Evolutionary conservation across 92 coral and sea anemone species (phyloP).

Genomic region (Porites cylindrica): DNA sequence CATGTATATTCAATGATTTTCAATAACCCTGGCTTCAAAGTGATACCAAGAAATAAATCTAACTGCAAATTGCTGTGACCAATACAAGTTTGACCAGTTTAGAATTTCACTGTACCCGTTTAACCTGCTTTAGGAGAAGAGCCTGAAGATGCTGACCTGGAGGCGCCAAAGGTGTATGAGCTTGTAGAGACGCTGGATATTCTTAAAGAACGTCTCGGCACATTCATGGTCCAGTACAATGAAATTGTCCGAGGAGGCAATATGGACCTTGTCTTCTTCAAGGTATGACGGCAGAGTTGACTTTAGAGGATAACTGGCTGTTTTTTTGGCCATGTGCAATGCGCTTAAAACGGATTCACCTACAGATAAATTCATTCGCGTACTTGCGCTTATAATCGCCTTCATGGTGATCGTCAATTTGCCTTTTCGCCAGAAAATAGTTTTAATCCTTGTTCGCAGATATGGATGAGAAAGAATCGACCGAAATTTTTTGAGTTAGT

Average conservation of each 20-base stretch:
- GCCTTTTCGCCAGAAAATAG: no score
- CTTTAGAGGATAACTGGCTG: not conserved
- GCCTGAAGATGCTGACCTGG: slow-evolving; percentile 94
- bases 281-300: slow-evolving; percentile 57
- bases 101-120: not conserved
- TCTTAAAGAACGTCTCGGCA: slow-evolving; percentile 77
- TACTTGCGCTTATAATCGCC: no score
- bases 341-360: no score
- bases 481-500: no score
- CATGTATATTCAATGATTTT: no score
- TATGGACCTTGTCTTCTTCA: slow-evolving; percentile 98
- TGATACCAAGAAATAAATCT: no score
- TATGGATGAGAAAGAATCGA: no score
- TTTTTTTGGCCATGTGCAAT: no score
- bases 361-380: no score
- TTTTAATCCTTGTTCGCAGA: no score
- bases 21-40: no score
- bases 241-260: slow-evolving; percentile 97
- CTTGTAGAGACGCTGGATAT: slow-evolving; percentile 69
- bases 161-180: slow-evolving; percentile 97
- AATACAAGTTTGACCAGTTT: not conserved
- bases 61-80: not conserved
- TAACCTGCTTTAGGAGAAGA: slow-evolving; percentile 82
- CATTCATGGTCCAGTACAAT: slow-evolving; percentile 83
- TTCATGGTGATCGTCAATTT: no score